phyloP scores from a whole-genome alignment of 2,113 vertebrate genomes.

The Odontesthes bonariensis region DNA sequence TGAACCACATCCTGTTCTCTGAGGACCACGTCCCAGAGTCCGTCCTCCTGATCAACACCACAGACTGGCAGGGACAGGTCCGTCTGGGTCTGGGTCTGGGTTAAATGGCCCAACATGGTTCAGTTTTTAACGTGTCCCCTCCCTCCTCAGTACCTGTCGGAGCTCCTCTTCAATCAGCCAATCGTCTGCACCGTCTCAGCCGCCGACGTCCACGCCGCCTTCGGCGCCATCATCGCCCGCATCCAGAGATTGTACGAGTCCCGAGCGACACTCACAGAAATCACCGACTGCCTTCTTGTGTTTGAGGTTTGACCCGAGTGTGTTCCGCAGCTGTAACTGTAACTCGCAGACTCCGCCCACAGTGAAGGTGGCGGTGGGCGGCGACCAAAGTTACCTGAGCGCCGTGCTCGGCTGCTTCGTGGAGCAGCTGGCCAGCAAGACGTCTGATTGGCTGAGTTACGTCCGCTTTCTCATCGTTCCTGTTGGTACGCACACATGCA shows the following conservation, averaged over 20 bases:
- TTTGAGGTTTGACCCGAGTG: neutral
- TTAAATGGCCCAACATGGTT: neutral
- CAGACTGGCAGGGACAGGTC: constrained; percentile 83
- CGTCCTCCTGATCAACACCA: constrained; percentile 78
- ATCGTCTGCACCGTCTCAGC: constrained; percentile 77
- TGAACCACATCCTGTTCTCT: constrained; percentile 81
- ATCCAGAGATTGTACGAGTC: constrained; percentile 77
- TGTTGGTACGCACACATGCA: constrained; percentile 50
- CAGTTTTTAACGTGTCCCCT: neutral
- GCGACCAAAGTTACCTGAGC: constrained; percentile 81
- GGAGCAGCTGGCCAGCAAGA: constrained; percentile 82
- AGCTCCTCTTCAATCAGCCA: constrained; percentile 75
- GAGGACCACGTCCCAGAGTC: constrained; percentile 77
- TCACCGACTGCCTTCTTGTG: neutral
- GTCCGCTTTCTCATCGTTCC: constrained; percentile 80
- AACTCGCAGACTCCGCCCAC: constrained; percentile 77
- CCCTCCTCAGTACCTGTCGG: constrained; percentile 68
- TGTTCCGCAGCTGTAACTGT: constrained; percentile 75
- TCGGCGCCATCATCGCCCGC: constrained; percentile 78
- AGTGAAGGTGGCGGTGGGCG: constrained; percentile 77
- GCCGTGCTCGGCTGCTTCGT: constrained; percentile 79
- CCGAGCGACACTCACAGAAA: too few species aligned
- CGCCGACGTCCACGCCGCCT: constrained; percentile 77
- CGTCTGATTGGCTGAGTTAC: constrained; percentile 81
- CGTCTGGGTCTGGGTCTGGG: neutral